Evolutionary conservation across 1,140 invertebrate species (phyloP), one percentile per base, ranked within the genome.

Genomic region (Lycorma delicatula): DNA sequence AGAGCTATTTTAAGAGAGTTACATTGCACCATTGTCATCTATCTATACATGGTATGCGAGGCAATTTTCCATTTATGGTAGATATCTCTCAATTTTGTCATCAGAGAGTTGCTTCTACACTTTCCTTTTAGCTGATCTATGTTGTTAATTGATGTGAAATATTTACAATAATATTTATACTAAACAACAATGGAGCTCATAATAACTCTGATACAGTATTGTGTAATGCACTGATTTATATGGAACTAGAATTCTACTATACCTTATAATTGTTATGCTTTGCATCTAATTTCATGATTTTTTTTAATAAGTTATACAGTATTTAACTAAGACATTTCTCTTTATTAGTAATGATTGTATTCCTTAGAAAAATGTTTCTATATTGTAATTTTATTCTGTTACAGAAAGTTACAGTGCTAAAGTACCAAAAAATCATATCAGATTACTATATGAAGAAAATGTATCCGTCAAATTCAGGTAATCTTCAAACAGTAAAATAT

Each of bases 361-460:
- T n/a, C 1, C 13, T n/a, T 22, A 7, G 20, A 3, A 31, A 12
- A 12, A 28, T 3, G 48, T 11, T 2, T 44, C 20, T 48, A 16
- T 12, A 9, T 41, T 52, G 34, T 51, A 62, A 13, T 56, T 38
- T 53, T 58, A n/a, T n/a, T n/a, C 64, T 61, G 59, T 69, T 75
- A 26, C 66, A 83, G 80, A 81, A 23, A 69, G 79, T 63, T 97
- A 96, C 72, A 84, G 84, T 28, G 76, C 74, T 58, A 82, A 89
- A 63, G 83, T 96, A 7, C 95, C 95, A 3, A 91, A 91, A 67
- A 93, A 95, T 64, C 86, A 91, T 0, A 83, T 97, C 1, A 77
- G 92, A 53, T 81, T 90, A 62, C 71, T 98, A 3, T 74, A 89
- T 63, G 95, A 98, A 72, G 79, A 75, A 26, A 75, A 80, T 0